Evolutionary conservation across 2,113 vertebrate species (phyloP).

Genomic region (Brachirus orientalis): DNA sequence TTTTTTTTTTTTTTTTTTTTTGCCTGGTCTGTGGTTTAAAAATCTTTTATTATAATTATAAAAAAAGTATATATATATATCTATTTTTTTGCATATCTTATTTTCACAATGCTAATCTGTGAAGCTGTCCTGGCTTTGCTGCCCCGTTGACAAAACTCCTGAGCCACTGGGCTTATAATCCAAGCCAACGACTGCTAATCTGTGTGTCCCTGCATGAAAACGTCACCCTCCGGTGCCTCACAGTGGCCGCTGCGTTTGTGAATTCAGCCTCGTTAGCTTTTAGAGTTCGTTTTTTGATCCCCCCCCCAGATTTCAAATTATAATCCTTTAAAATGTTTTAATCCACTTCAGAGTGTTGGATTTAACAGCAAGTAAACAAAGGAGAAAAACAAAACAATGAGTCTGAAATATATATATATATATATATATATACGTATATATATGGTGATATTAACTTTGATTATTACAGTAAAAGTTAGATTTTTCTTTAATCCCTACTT

Average conservation of each 20-base stretch:
- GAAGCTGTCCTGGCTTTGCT: slow-evolving; percentile 58
- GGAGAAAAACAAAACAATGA: no score
- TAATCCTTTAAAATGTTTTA: no score
- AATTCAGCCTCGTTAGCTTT: no score
- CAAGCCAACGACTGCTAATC: slow-evolving; percentile 38
- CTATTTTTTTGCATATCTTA: slow-evolving; percentile 58
- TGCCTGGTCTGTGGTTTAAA: slow-evolving; percentile 64
- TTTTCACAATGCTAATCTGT: slow-evolving; percentile 51
- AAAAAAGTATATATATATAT: slow-evolving; percentile 54
- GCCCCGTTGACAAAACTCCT: slow-evolving; percentile 58
- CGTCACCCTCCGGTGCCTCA: slow-evolving; percentile 44
- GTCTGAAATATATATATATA: no score
- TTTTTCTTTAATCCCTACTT: no score
- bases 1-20: slow-evolving; percentile 37
- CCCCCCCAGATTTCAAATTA: no score
- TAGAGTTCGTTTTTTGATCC: no score
- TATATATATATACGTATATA: no score
- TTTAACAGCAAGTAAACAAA: no score
- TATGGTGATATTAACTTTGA: no score
- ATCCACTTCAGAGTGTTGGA: no score
- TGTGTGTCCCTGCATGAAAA: slow-evolving; percentile 70
- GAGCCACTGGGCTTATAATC: slow-evolving; percentile 40
- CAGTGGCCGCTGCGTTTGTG: background rate
- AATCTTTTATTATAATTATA: slow-evolving; percentile 51
- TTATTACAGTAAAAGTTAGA: no score